Percentiles rank a stretch among this genome's conserved stretches.
phyloP scores from a whole-genome alignment of 2,113 vertebrate genomes.

The Martes martes region DNA sequence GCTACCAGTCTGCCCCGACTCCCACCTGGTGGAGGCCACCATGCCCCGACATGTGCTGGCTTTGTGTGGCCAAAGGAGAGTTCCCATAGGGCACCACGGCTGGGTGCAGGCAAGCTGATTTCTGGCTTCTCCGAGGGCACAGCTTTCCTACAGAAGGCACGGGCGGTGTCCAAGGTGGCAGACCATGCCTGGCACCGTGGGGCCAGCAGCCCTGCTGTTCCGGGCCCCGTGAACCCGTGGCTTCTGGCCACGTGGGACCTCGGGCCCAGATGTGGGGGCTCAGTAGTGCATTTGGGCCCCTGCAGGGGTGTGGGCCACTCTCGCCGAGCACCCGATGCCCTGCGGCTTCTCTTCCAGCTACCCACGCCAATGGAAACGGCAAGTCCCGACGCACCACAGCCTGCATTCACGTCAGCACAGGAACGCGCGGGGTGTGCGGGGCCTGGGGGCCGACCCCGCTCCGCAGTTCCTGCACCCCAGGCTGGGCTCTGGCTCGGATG shows the following conservation, averaged over 20 bases:
- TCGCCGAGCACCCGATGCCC: background rate
- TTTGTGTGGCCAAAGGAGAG: background rate
- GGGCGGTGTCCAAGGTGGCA: background rate
- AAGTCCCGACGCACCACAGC: background rate
- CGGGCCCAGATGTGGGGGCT: background rate
- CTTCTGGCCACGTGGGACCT: background rate
- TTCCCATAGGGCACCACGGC: background rate
- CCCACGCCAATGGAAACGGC: background rate
- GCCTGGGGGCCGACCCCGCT: background rate
- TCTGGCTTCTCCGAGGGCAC: background rate
- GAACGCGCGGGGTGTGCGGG: no score
- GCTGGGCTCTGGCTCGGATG: background rate
- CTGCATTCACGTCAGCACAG: background rate
- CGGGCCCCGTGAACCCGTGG: background rate
- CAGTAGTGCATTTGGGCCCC: background rate
- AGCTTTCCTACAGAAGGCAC: no score
- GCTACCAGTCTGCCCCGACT: background rate
- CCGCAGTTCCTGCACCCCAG: background rate
- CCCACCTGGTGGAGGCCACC: no score
- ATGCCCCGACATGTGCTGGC: accelerated
- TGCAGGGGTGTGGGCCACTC: background rate
- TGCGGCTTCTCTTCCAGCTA: background rate
- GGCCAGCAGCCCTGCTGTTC: background rate
- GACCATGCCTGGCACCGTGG: background rate
- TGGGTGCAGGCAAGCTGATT: background rate